phyloP scores from a whole-genome alignment of 2,888 invertebrate genomes.

The Malthinus seriepunctatus region DNA sequence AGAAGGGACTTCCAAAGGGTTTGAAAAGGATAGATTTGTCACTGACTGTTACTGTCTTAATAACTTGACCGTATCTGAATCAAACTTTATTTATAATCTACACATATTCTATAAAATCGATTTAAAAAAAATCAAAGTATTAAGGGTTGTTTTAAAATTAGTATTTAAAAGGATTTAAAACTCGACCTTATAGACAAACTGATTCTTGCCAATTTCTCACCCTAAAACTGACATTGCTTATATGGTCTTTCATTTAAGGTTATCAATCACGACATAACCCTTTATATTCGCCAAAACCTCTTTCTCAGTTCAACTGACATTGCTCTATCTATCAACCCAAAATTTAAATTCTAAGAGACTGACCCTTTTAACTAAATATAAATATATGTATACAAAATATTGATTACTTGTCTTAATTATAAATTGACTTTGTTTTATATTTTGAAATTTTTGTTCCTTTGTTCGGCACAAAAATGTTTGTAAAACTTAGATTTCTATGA shows the following conservation, averaged over 20 bases:
- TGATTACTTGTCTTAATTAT: slow-evolving; percentile 17
- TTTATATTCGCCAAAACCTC: slow-evolving; percentile 29
- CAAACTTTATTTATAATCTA: slow-evolving; percentile 24
- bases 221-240: slow-evolving; percentile 18
- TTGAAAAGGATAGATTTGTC: slow-evolving; percentile 50
- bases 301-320: slow-evolving; percentile 24
- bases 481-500: no score
- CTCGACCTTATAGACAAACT: slow-evolving; percentile 14
- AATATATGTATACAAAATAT: slow-evolving; percentile 27
- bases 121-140: no score
- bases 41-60: slow-evolving; percentile 47
- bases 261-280: slow-evolving; percentile 36
- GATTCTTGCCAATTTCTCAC: slow-evolving; percentile 21
- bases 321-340: slow-evolving; percentile 26
- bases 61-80: slow-evolving; percentile 43
- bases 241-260: slow-evolving; percentile 29
- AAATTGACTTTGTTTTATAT: not conserved
- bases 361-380: slow-evolving; percentile 28
- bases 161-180: not conserved
- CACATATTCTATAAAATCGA: slow-evolving; percentile 1
- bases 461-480: no score
- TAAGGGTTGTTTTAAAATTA: not conserved
- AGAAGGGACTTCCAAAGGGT: slow-evolving; percentile 38
- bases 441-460: no score
- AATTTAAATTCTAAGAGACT: slow-evolving; percentile 29